Base-by-base conservation (phyloP, 2,888 invertebrate species). In the Amaurobius ferox region DNA sequence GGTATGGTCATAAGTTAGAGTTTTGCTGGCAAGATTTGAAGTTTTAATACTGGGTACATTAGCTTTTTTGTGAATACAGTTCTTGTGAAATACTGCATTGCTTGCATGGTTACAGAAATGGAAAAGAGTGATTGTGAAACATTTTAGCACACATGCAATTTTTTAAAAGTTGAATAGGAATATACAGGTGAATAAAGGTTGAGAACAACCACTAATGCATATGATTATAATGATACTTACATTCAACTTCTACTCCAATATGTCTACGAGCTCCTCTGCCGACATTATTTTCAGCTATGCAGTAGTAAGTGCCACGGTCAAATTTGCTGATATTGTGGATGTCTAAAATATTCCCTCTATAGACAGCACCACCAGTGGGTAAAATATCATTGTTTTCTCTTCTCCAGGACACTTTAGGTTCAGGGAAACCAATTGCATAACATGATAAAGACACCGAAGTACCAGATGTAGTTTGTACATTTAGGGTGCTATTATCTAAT, bases 251-350 rank as follows among this genome's bases (percentile, higher is more conserved):
- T 64, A 97, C 93, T 88, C 96, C 96, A 89, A 97, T 95, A 90
- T 97, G 97, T 88, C 92, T 89, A 67, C 91, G 88, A 2, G 96
- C 95, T 0, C 97, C 97, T 39, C 83, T 87, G 9, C 88, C 88
- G 29, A 89, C 89, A 61, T 95, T 89, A 88, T 91, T 91, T 73
- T 91, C 90, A 26, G 91, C 97, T 0, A 97, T 96, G 90, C 97
- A 97, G 90, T 97, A 97, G 91, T 97, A 97, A 0, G 97, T 97
- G 19, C 97, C 97, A 67, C 97, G 94, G 91, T 97, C 97, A 90
- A 97, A 96, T 91, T 89, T 89, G 7, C 94, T 94, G 0, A 97
- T 95, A 0, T 94, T 92, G 6, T 94, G 92, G 79, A 97, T 96
- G 90, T 95, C 95, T 86, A 97, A 91, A 30, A 94, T 93, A 90